Base-by-base conservation (phyloP, 2,797 vertebrate genomes). In the Sebastes trivittatus region DNA sequence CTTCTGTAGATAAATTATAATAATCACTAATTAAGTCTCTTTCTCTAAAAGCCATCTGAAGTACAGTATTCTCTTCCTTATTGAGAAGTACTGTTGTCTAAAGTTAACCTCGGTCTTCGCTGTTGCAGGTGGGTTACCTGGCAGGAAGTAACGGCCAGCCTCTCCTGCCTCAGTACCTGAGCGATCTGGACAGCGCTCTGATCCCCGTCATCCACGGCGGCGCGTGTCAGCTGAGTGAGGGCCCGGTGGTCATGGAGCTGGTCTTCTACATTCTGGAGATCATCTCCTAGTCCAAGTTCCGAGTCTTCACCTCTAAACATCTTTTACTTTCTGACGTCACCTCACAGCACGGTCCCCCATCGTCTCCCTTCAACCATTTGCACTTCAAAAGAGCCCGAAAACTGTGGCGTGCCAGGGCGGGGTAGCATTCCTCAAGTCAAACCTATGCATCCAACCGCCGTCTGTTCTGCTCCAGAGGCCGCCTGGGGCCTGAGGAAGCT, bases 251-350 rank as follows among this genome's bases (percentile, higher is more conserved):
- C 89, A 98, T 99, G 97, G 98, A 99, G 95, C 97, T 99, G 92
- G 95, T 98, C 94, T 99, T 99, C 96, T 99, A 99, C 96, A 99
- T 99, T 93, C 95, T 99, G 94, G 98, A 99, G 93, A 98, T 98
- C 95, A 98, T 99, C 95, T 97, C 97, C 64, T 99, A 98, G 94
- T 42, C 36, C 36, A 38, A 38, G 14, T 42, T 16, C 14, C 14
- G 88, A 82, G 69, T 18, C 14, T 23, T 22, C 13, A 71, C 23
- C 68, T 55, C 20, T 67, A 16, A 27, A 65, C 66, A 7, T 52
- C 42, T 18, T 62, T 72, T 32, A 27, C 36, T 63, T 75, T 64
- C 4, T 38, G 9, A 81, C 70, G 1, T 75, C 77, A 29, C 55
- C 76, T 59, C 63, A 22, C 77, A n/a, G 46, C 80, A 75, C n/a